Percentiles rank a stretch among this genome's conserved stretches.
phyloP scores from a whole-genome alignment of 2,113 vertebrate species.

The Rallus limicola region DNA sequence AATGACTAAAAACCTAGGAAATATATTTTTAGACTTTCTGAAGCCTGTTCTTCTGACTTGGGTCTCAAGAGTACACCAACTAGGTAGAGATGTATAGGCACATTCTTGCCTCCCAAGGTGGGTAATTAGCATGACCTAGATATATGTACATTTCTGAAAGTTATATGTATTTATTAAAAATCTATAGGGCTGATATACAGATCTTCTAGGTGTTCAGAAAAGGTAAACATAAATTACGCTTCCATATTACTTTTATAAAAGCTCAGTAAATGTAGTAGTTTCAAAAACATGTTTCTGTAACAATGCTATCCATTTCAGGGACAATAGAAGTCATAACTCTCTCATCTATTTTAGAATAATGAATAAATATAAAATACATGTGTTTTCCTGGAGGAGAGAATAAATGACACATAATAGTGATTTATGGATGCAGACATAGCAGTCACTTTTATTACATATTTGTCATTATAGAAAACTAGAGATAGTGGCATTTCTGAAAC shows the following conservation, averaged over 20 bases:
- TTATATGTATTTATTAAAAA: constrained; percentile 28
- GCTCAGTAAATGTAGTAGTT: not conserved
- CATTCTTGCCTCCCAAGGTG: constrained; percentile 24
- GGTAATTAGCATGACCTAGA: constrained; percentile 58
- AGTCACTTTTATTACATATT: not conserved
- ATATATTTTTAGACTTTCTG: constrained; percentile 61
- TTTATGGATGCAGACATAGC: not conserved
- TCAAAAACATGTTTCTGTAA: not conserved
- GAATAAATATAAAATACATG: not conserved
- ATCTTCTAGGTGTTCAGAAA: not conserved
- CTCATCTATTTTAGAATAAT: not conserved
- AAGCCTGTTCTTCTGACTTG: constrained; percentile 21
- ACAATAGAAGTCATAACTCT: not conserved
- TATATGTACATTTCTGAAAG: constrained; percentile 33
- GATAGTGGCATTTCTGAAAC: not conserved
- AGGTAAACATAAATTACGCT: constrained; percentile 9
- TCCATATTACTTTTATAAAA: not conserved
- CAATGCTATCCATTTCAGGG: not conserved
- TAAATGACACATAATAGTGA: not conserved
- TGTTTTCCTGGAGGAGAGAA: not conserved
- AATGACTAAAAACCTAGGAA: constrained; percentile 6
- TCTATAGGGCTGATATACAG: not conserved
- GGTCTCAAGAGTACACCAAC: constrained; percentile 32
- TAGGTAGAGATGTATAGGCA: not conserved
- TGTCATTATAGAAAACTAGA: not conserved